Evolutionary conservation across 1,140 invertebrate species (phyloP).

Genomic region (Megalonaias nervosa): DNA sequence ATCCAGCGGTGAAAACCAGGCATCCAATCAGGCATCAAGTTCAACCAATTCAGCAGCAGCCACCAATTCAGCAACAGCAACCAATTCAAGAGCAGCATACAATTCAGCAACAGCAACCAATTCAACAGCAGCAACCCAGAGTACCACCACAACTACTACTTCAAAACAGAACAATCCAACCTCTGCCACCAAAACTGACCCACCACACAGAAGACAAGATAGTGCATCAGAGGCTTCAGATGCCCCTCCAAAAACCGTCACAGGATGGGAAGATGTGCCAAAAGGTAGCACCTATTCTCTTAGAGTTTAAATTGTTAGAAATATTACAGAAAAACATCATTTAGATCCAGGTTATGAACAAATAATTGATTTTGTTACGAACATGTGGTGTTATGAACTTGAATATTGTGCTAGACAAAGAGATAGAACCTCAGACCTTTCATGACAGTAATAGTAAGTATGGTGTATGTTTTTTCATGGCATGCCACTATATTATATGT

Average conservation of each 20-base stretch:
- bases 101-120: too few species aligned
- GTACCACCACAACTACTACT: not conserved
- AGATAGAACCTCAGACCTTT: not conserved
- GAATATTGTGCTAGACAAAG: conserved; percentile 10
- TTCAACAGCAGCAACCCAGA: not conserved
- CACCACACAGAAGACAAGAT: not conserved
- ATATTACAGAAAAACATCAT: too few species aligned
- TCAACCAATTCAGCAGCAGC: conserved; percentile 10
- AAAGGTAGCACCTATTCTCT: conserved; percentile 17
- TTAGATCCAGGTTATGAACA: not conserved
- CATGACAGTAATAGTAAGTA: not conserved
- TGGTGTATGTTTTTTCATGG: not conserved
- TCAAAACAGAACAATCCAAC: not conserved
- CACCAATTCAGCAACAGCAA: not conserved
- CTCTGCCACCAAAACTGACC: not conserved
- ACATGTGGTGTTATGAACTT: not conserved
- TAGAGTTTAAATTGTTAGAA: too few species aligned
- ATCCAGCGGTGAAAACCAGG: conserved; percentile 3
- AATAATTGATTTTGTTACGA: not conserved
- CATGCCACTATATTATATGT: not conserved
- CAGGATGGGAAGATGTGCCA: conserved; percentile 38
- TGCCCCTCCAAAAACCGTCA: conserved; percentile 10
- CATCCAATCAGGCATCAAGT: conserved; percentile 8
- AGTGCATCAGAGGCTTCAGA: conserved; percentile 1
- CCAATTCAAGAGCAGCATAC: not conserved